phyloP scores from a whole-genome alignment of 2,888 invertebrate species.

The Nyleta sp. region DNA sequence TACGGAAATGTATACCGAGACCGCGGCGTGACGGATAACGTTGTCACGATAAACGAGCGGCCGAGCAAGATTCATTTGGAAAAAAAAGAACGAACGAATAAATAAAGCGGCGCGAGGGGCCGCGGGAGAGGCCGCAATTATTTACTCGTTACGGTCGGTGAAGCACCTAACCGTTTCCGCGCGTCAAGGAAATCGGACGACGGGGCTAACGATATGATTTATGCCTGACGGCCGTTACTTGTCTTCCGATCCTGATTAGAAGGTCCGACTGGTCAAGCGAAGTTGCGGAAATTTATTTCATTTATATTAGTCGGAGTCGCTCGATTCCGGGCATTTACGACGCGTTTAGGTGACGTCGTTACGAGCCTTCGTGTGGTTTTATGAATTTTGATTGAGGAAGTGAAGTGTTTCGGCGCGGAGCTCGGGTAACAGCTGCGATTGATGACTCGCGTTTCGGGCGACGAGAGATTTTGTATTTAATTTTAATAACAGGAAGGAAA shows the following conservation, averaged over 20 bases:
- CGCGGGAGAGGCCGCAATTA: no score
- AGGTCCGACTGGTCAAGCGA: no score
- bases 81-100: constrained; percentile 22
- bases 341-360: constrained; percentile 44
- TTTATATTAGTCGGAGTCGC: no score
- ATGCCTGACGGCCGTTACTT: no score
- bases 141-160: no score
- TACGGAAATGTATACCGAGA: constrained; percentile 65
- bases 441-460: constrained; percentile 25
- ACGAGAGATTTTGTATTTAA: constrained; percentile 49
- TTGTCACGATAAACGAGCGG: constrained; percentile 49
- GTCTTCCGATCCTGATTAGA: no score
- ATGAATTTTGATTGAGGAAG: constrained; percentile 53
- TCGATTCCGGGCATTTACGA: constrained; percentile 26
- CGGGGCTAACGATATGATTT: no score
- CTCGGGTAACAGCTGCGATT: constrained; percentile 46
- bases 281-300: no score
- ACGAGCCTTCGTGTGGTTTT: constrained; percentile 41
- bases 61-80: constrained; percentile 50
- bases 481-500: constrained; percentile 51
- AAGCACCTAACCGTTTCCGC: no score
- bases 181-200: no score
- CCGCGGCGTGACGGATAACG: constrained; percentile 68
- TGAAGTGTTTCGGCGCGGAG: constrained; percentile 15
- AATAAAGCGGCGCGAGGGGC: constrained; percentile 31